Evolutionary conservation across 2,888 invertebrate genomes (phyloP), one percentile per base, ranked within the genome.

Genomic region (Drosophila anomalata): DNA sequence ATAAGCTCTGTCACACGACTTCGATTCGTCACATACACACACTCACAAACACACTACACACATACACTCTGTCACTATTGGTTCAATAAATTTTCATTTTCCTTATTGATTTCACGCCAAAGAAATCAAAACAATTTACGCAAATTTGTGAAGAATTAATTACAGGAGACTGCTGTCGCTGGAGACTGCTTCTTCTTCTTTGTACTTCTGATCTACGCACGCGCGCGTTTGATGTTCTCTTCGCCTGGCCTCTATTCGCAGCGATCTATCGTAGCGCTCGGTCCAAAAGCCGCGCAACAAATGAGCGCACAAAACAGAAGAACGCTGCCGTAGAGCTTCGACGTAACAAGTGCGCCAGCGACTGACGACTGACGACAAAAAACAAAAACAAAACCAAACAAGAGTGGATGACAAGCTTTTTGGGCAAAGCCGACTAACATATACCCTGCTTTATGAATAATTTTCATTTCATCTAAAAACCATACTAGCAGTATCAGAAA

Each of bases 231-330:
- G 33, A 20, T 29, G 59, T 60, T 72, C 67, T 70, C 67, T 66
- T 44, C 59, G 63, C 31, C 39, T 12, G 11, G 44, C 11, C 22
- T 44, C 44, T 20, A 1, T 3, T 20, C 42, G 42, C 42, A 68
- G 75, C 76, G 87, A 76, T 66, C 59, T 61, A 47, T 69, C 85
- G 81, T 81, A 81, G 74, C 88, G 90, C 80, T 82, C 79, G 57
- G 75, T 78, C 77, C 79, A 83, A 90, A 88, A 78, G 88, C 80
- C 90, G 90, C 84, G 84, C 88, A 89, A 89, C 90, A 88, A 91
- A 90, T 91, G 88, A 90, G 85, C 76, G 65, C 71, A 52, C 65
- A 74, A 77, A 69, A 55, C 74, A 56, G 75, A 50, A 58, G 68
- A 73, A 73, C 83, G 46, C 68, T 61, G 63, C 47, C 57, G 61